A percentile compares a stretch with the other conserved stretches of the same genome.
Evolutionary conservation across 2,797 vertebrate genomes (phyloP).

Genomic region (Loriculus beryllinus): DNA sequence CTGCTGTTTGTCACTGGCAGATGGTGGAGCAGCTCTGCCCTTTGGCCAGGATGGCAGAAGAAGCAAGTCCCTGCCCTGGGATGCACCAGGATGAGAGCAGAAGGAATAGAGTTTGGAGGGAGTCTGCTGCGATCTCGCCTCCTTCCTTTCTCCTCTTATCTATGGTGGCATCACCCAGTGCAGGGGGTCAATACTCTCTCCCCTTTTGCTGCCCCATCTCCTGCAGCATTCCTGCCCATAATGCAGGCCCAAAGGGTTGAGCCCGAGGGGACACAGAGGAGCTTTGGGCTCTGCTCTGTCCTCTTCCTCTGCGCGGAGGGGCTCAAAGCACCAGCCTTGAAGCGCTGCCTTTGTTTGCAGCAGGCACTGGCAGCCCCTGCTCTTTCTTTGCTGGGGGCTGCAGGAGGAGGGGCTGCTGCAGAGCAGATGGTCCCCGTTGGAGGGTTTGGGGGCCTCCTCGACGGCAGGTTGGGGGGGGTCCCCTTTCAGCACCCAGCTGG

Average conservation of each 20-base stretch:
- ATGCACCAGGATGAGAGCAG: background rate
- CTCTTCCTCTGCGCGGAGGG: background rate
- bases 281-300: background rate
- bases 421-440: slow-evolving; percentile 59
- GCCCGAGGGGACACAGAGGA: background rate
- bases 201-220: background rate
- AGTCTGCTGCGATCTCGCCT: background rate
- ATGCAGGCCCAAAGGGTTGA: rapidly evolving
- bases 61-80: background rate
- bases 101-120: background rate
- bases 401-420: background rate
- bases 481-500: background rate
- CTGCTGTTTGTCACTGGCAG: background rate
- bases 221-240: background rate
- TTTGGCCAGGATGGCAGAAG: background rate
- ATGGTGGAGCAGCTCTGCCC: background rate
- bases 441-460: background rate
- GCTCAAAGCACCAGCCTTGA: background rate
- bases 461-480: background rate
- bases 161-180: background rate
- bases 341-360: slow-evolving; percentile 24
- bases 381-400: background rate
- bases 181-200: background rate
- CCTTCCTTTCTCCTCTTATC: background rate
- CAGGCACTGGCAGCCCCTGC: background rate